Evolutionary conservation across 1,140 invertebrate species (phyloP).

Genomic region (Ceratitis capitata): DNA sequence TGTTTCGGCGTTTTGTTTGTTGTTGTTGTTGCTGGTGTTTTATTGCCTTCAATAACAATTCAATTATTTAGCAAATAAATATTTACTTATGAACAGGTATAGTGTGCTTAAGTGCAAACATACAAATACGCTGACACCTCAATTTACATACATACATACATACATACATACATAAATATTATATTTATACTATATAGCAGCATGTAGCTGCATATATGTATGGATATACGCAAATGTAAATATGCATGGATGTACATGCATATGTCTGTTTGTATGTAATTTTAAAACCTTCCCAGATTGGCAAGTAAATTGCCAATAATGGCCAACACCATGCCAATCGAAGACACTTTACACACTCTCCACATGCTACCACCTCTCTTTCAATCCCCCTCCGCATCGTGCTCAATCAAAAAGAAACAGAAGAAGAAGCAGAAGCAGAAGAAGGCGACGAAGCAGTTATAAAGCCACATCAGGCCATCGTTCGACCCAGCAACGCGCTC

Average conservation of each 20-base stretch:
- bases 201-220: neutral
- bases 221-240: neutral
- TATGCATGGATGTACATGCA: neutral
- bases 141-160: neutral
- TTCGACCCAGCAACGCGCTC: neutral
- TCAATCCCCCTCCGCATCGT: no score
- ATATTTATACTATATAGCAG: neutral
- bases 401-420: no score
- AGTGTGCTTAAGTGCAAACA: no score
- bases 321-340: conserved; percentile 11
- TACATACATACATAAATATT: neutral
- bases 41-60: neutral
- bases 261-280: neutral
- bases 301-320: conserved; percentile 28
- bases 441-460: neutral
- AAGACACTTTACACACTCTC: conserved; percentile 11
- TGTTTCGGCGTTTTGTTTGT: neutral
- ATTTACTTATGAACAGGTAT: neutral
- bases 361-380: neutral
- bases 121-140: no score
- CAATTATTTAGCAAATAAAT: conserved; percentile 15
- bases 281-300: conserved; percentile 11
- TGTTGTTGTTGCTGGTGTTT: neutral
- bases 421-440: neutral
- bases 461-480: conserved; percentile 28